phyloP scores from a whole-genome alignment of 2,797 vertebrate species.

The Eurystomus glaucurus region DNA sequence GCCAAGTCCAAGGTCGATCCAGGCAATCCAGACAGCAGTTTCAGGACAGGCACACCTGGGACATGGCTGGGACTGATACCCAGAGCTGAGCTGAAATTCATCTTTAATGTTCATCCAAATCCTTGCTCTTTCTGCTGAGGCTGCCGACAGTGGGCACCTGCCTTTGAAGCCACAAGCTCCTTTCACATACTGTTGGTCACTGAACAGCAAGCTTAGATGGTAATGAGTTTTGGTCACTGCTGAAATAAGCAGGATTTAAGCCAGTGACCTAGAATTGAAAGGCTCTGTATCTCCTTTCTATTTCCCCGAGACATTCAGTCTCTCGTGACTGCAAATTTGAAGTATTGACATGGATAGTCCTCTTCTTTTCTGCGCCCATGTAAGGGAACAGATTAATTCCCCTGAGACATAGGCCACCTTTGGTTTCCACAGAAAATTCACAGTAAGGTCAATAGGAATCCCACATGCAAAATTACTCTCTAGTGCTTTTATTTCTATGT shows the following conservation, averaged over 20 bases:
- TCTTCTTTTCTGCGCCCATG: neutral
- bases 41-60: neutral
- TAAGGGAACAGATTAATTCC: slow-evolving; percentile 15
- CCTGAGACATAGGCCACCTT: neutral
- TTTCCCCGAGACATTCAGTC: slow-evolving; percentile 54
- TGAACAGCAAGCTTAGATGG: slow-evolving; percentile 52
- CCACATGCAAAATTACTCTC: slow-evolving; percentile 7
- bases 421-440: slow-evolving; percentile 44
- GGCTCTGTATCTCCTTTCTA: slow-evolving; percentile 46
- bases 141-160: slow-evolving; percentile 50
- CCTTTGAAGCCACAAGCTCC: slow-evolving; percentile 62
- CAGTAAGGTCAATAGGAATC: slow-evolving; percentile 33
- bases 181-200: slow-evolving; percentile 71
- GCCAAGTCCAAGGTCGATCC: neutral
- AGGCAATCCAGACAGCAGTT: neutral
- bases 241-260: slow-evolving; percentile 75
- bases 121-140: slow-evolving; percentile 22
- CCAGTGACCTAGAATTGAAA: slow-evolving; percentile 78
- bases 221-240: slow-evolving; percentile 77
- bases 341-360: slow-evolving; percentile 58
- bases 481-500: slow-evolving; percentile 37
- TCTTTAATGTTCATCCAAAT: neutral
- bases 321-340: slow-evolving; percentile 60
- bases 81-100: neutral
- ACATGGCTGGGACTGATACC: neutral